phyloP scores from a whole-genome alignment of 2,888 invertebrate genomes.

The Crocallis elinguaria region DNA sequence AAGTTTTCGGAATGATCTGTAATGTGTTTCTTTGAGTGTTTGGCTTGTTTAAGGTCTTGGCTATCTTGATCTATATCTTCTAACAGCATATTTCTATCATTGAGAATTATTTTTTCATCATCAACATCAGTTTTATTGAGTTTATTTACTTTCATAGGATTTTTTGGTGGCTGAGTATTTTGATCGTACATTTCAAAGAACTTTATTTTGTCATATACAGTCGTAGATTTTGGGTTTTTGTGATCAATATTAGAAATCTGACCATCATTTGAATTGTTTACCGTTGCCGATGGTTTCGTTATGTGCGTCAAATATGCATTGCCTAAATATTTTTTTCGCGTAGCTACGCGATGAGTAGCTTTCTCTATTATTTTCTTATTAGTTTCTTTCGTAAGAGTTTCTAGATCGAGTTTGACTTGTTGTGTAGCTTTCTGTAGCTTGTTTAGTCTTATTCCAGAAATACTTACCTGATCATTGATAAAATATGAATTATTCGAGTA shows the following conservation, averaged over 20 bases:
- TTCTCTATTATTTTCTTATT: neutral
- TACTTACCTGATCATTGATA: neutral
- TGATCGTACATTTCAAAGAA: slow-evolving; percentile 75
- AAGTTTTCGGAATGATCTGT: no score
- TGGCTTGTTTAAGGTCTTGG: slow-evolving; percentile 43
- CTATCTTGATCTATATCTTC: slow-evolving; percentile 48
- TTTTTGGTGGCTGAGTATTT: slow-evolving; percentile 44
- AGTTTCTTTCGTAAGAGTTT: neutral
- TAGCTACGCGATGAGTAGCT: neutral
- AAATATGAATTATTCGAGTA: neutral
- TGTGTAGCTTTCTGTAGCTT: neutral
- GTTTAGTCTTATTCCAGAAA: slow-evolving; percentile 2
- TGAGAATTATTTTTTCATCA: slow-evolving; percentile 30
- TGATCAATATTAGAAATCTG: neutral
- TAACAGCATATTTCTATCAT: slow-evolving; percentile 41
- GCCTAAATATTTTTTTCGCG: neutral
- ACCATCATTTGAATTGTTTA: neutral
- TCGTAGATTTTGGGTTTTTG: slow-evolving; percentile 28
- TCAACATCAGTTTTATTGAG: slow-evolving; percentile 17
- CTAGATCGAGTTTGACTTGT: neutral
- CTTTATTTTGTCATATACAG: slow-evolving; percentile 64
- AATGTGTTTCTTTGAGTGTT: slow-evolving; percentile 56
- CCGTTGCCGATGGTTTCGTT: neutral
- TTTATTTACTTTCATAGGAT: neutral
- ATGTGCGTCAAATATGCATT: neutral